Conservation (phyloP, 2,888 invertebrate species). For the Melipona beecheii region DNA sequence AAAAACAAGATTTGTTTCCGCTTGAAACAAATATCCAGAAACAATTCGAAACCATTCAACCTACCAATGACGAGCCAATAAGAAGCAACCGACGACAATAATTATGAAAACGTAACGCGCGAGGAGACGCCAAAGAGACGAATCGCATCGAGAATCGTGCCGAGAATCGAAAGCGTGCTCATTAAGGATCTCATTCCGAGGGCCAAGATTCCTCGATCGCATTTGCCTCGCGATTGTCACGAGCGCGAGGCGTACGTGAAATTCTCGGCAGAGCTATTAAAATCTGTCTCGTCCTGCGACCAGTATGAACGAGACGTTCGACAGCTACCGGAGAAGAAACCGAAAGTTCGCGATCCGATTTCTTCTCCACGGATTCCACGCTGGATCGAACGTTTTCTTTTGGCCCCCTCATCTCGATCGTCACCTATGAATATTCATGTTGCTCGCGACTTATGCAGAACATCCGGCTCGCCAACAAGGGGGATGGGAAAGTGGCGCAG, state of each 20-base stretch:
- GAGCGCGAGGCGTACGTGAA: slow-evolving; percentile 38
- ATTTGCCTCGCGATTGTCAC: slow-evolving; percentile 41
- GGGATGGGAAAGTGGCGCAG: slow-evolving; percentile 4
- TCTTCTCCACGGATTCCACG: slow-evolving; percentile 62
- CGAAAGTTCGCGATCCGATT: slow-evolving; percentile 59
- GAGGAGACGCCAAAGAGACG: not conserved
- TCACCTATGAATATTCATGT: slow-evolving; percentile 77
- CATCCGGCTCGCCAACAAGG: slow-evolving; percentile 30
- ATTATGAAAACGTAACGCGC: not conserved
- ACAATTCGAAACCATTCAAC: not conserved
- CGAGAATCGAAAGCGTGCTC: not conserved
- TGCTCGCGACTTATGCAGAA: slow-evolving; percentile 72
- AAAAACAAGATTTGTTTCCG: not conserved
- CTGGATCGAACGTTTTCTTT: slow-evolving; percentile 21
- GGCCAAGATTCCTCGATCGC: slow-evolving; percentile 28
- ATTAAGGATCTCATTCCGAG: slow-evolving; percentile 9
- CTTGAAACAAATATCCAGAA: not conserved
- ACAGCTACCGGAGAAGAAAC: slow-evolving; percentile 37
- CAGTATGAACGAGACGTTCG: slow-evolving; percentile 23
- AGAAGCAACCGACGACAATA: not conserved
- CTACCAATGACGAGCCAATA: not conserved
- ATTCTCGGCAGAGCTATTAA: slow-evolving; percentile 51
- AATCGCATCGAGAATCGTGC: not conserved
- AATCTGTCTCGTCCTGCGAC: slow-evolving; percentile 38
- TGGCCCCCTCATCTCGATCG: slow-evolving; percentile 20